Evolutionary conservation across 2,113 vertebrate species (phyloP).

Genomic region (Fregetta grallaria): DNA sequence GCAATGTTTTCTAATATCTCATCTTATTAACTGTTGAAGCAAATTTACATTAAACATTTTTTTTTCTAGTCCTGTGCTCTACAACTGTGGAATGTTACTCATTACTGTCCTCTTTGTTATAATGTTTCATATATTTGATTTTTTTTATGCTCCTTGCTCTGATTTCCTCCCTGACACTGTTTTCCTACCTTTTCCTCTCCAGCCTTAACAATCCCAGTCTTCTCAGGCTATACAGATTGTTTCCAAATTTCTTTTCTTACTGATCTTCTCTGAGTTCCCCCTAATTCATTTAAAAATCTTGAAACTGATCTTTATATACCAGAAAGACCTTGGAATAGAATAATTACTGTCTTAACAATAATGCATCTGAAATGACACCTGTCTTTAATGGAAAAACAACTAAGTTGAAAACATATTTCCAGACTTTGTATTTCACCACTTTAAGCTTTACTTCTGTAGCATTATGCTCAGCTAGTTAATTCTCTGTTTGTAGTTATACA

Average conservation of each 20-base stretch:
- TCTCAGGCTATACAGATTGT: neutral
- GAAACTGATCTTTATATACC: neutral
- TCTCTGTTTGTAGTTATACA: neutral
- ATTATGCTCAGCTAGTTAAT: neutral
- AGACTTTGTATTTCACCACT: neutral
- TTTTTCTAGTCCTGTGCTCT: neutral
- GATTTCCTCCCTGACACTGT: neutral
- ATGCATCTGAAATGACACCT: neutral
- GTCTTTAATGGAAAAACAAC: neutral
- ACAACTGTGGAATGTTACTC: neutral
- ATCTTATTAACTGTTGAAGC: neutral
- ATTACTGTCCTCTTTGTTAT: neutral
- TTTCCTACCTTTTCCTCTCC: neutral
- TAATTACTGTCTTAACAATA: neutral
- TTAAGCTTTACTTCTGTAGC: neutral
- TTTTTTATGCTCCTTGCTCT: neutral
- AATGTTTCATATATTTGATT: neutral
- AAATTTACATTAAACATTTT: neutral
- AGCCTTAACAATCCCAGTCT: neutral
- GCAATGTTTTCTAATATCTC: neutral
- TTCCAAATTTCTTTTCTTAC: neutral
- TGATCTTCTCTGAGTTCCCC: neutral
- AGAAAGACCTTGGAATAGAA: neutral
- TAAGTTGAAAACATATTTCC: neutral
- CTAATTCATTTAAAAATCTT: neutral